These are phyloP conservation scores for Chaetogeoica ovagalla DNA, from an alignment of 2,888 invertebrate genomes.

Conservation along the genomic window DNA sequence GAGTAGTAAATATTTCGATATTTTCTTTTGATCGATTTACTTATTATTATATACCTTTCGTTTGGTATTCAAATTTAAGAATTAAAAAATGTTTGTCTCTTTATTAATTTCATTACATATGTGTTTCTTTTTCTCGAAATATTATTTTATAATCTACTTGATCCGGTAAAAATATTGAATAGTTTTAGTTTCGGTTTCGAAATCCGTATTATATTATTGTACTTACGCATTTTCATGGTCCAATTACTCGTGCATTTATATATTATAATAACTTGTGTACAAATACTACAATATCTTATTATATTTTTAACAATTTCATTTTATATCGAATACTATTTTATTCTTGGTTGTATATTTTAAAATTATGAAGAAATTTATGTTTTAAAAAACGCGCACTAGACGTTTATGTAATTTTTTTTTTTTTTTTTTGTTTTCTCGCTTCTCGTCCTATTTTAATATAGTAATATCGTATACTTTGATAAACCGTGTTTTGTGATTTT, in stretches of 20 bases:
- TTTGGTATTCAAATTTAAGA: too few species aligned
- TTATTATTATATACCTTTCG: too few species aligned
- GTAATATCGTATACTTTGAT: not conserved
- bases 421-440: too few species aligned
- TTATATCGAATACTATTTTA: not conserved
- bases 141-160: not conserved
- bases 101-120: too few species aligned
- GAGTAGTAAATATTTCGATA: not conserved
- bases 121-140: too few species aligned
- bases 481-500: not conserved
- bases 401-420: not conserved
- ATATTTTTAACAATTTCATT: not conserved
- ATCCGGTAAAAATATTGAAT: not conserved
- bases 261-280: not conserved
- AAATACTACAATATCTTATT: too few species aligned
- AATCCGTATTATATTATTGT: not conserved
- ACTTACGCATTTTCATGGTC: not conserved
- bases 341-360: not conserved
- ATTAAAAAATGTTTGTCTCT: too few species aligned
- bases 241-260: slow-evolving; percentile 2
- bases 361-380: not conserved
- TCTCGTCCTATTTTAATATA: not conserved
- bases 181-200: not conserved
- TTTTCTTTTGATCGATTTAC: too few species aligned
- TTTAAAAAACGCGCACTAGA: not conserved